A percentile compares a stretch with the other conserved stretches of the same genome.
These are phyloP conservation scores for Falcaria lacertinaria DNA, from an alignment of 2,888 invertebrate genomes.

Conservation along the genomic window DNA sequence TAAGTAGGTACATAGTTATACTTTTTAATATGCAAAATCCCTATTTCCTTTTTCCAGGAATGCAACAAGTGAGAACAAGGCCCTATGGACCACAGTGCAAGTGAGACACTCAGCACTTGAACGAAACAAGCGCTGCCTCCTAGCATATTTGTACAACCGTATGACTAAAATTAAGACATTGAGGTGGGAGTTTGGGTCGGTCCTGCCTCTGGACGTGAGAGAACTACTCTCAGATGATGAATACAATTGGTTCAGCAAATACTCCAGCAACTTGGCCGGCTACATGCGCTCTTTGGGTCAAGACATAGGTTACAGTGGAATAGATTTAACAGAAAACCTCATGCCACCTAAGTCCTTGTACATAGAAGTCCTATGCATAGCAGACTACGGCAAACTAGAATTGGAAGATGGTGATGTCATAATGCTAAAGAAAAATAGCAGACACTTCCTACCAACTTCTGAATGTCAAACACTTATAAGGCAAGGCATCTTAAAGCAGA, in stretches of 20 bases:
- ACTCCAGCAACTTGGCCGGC: slow-evolving; percentile 90
- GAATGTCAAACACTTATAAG: slow-evolving; percentile 95
- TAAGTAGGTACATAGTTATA: too few species aligned
- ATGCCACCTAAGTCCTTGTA: slow-evolving; percentile 95
- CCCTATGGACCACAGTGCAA: slow-evolving; percentile 87
- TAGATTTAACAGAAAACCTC: slow-evolving; percentile 92
- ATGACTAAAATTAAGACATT: slow-evolving; percentile 89
- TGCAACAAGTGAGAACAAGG: slow-evolving; percentile 78
- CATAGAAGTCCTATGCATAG: slow-evolving; percentile 93
- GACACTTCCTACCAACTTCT: slow-evolving; percentile 92
- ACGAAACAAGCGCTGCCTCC: slow-evolving; percentile 92
- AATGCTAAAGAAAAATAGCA: slow-evolving; percentile 92
- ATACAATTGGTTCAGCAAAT: slow-evolving; percentile 92
- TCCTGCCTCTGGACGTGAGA: slow-evolving; percentile 91
- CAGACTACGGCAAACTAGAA: slow-evolving; percentile 96
- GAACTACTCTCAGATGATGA: slow-evolving; percentile 89
- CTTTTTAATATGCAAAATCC: too few species aligned
- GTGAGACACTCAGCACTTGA: slow-evolving; percentile 92
- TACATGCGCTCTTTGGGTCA: slow-evolving; percentile 95
- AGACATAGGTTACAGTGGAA: slow-evolving; percentile 82
- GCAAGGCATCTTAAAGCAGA: slow-evolving; percentile 92
- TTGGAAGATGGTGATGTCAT: slow-evolving; percentile 95
- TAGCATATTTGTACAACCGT: slow-evolving; percentile 91
- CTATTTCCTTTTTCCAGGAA: slow-evolving; percentile 44
- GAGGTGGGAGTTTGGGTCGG: slow-evolving; percentile 97